Evolutionary conservation across 30 jellyfish, hydroid and myxozoan species (phyloP), one percentile per base, ranked within the genome.

Genomic region (Aurelia sp.): DNA sequence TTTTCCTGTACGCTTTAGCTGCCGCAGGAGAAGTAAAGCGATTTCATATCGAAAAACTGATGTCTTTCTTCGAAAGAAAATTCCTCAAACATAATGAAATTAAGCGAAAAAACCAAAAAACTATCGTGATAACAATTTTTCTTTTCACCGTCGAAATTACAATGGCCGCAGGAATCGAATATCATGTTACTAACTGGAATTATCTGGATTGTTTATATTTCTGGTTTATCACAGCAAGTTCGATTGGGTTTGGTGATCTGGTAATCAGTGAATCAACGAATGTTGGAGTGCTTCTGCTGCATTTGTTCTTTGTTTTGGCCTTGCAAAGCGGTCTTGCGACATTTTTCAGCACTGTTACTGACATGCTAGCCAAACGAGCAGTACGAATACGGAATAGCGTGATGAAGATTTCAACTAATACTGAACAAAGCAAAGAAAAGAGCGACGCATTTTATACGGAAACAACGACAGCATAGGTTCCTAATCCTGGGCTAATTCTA

Each of bases 191-290:
- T 24, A 55, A 27, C 6, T 82, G 79, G 85, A 19, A 64, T 11
- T 67, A 44, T 57, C 40, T 67, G 27, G 78, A 82, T 50, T 52
- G 84, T 13, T 20, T 82, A 20, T 82, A 82, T 31, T 82, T 52
- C 92, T 48, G 84, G 84, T 51, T 68, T n/a, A 82, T 82, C 47
- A 82, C 67, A 15, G 75, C 83, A n/a, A 63, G 84, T 16, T 67
- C 85, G 24, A 82, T 82, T 20, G 92, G 92, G 15, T 82, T 82
- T 48, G 92, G 92, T 4, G 85, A 78, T 35, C 21, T 47, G 11
- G 60, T 55, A 4, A 16, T 13, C 16, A 20, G 31, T 17, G 31
- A 53, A 18, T 53, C 30, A 17, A 22, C 30, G 8, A 48, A 17
- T 35, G 33, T 10, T 12, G 72, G 73, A 15, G 52, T 20, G 35